Evolutionary conservation across 2,888 invertebrate genomes (phyloP).

Genomic region (Anticlea derivata): DNA sequence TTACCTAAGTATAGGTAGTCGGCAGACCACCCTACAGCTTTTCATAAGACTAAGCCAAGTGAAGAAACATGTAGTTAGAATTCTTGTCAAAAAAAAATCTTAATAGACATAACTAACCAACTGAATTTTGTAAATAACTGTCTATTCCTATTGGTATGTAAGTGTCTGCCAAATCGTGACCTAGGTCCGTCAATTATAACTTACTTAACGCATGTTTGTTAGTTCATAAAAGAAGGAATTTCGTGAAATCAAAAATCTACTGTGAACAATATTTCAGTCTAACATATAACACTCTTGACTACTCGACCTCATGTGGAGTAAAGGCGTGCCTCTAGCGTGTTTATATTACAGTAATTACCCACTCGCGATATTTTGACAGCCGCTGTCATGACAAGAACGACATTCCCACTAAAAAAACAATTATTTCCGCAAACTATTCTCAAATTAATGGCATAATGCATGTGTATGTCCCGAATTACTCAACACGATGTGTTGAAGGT

Average conservation of each 20-base stretch:
- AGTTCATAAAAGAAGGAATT: background rate
- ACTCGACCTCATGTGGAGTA: constrained; percentile 1
- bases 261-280: constrained; percentile 3
- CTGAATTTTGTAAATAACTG: too few relatives aligned
- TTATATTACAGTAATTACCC: constrained; percentile 30
- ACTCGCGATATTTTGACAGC: constrained; percentile 27
- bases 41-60: too few relatives aligned
- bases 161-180: too few relatives aligned
- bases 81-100: too few relatives aligned
- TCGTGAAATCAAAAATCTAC: background rate
- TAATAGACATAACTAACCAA: too few relatives aligned
- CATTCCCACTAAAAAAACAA: constrained; percentile 20
- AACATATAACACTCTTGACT: constrained; percentile 1
- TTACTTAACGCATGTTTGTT: too few relatives aligned
- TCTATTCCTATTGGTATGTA: too few relatives aligned
- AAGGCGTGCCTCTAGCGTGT: constrained; percentile 15
- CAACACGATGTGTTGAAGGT: background rate
- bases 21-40: too few relatives aligned
- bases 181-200: too few relatives aligned
- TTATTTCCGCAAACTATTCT: constrained; percentile 26
- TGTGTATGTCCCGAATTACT: background rate
- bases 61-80: too few relatives aligned
- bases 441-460: background rate
- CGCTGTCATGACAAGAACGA: constrained; percentile 21
- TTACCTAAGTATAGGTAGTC: too few relatives aligned